Evolutionary conservation across 2,113 vertebrate species (phyloP).

Genomic region (Chaenogobius annularis): DNA sequence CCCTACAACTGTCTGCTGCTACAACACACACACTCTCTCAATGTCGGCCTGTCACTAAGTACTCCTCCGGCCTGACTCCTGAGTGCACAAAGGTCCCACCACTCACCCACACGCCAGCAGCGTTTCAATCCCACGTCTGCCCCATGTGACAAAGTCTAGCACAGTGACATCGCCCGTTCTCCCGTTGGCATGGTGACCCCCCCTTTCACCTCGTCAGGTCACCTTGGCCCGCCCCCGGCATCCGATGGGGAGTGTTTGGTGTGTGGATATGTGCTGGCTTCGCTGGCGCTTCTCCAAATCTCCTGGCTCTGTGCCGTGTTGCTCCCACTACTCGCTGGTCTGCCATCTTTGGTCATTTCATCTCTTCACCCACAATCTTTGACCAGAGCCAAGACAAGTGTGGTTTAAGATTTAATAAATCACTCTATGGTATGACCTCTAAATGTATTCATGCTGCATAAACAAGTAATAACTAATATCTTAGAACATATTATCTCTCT

Average conservation of each 20-base stretch:
- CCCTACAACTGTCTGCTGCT: slow-evolving; percentile 55
- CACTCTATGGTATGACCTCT: not conserved
- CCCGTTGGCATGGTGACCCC: slow-evolving; percentile 63
- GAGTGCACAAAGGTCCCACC: slow-evolving; percentile 24
- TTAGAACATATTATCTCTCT: not conserved
- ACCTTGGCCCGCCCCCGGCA: slow-evolving; percentile 53
- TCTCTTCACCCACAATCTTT: slow-evolving; percentile 1
- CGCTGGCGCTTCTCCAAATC: slow-evolving; percentile 49
- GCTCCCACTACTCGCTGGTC: slow-evolving; percentile 31
- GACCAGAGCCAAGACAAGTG: not conserved
- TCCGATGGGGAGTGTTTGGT: slow-evolving; percentile 22
- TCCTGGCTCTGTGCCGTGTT: slow-evolving; percentile 37
- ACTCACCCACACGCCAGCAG: slow-evolving; percentile 10
- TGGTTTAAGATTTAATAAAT: not conserved
- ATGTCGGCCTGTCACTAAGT: slow-evolving; percentile 60
- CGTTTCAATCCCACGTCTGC: slow-evolving; percentile 5
- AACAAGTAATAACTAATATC: not conserved
- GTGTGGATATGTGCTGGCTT: slow-evolving; percentile 6
- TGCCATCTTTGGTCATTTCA: slow-evolving; percentile 15
- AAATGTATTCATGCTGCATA: not conserved
- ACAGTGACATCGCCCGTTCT: slow-evolving; percentile 46
- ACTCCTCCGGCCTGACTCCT: slow-evolving; percentile 48
- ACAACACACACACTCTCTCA: slow-evolving; percentile 53
- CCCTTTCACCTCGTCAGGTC: slow-evolving; percentile 57
- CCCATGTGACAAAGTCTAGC: slow-evolving; percentile 42